Base-by-base conservation (phyloP, 1,140 invertebrate genomes). In the Calephelis virginiensis region DNA sequence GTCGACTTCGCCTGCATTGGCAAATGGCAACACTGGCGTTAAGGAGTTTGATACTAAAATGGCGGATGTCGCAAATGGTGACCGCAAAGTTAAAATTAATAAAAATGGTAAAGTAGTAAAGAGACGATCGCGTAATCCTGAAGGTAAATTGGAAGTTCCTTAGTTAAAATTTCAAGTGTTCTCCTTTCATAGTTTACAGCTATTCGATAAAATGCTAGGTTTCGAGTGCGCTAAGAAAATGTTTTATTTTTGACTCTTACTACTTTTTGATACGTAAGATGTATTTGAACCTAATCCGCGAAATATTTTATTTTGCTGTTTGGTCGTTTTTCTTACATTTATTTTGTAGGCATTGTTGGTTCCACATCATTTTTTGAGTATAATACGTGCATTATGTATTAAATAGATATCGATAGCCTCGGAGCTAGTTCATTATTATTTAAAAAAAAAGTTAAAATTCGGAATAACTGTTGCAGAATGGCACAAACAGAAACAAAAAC, bases 401-500 rank as follows among this genome's bases (percentile, higher is more conserved):
- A 53, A 10, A 53, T 5, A 17, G 5, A 28, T 17, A 11, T 17
- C 14, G 9, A 8, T 56, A 56, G 7, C 28, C 7, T 8, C 10
- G 17, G 28, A 28, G n/a, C n/a, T n/a, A 1, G 6, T 40, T 40
- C 40, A 40, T 43, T 6, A 43, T 43, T 43, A 43, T 43, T 43
- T 6, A 43, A 40, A 47, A 2, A 64, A 64, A 64, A 59, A 47
- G 9, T 46, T 12, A 49, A 13, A 28, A 12, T 4, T 37, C 12
- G 17, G 53, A 17, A 40, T n/a, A 59, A 38, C 43, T 11, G 56
- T 91, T 92, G 68, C 77, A 92, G 91, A 93, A 90, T 93, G 92
- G 92, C 92, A 92, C 82, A 92, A 92, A 80, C 92, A 92, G 83
- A 93, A 92, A 77, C 91, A 92, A 76, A 93, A 93, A 77, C 83